Evolutionary conservation across 2,888 invertebrate species (phyloP).

Genomic region (Pristionchus maxplancki): DNA sequence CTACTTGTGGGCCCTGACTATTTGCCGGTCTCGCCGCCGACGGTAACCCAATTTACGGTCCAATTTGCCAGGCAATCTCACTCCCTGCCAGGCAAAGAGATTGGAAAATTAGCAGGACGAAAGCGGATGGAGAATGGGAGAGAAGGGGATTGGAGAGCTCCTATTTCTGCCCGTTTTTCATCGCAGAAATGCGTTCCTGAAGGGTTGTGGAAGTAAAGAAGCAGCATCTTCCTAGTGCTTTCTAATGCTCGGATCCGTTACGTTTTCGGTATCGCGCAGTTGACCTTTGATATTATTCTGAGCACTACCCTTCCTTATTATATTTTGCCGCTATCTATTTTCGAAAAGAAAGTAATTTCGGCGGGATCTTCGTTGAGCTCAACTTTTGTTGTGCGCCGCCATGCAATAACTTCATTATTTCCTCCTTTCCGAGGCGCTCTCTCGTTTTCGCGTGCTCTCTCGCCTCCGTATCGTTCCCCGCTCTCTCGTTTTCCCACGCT

Average conservation of each 20-base stretch:
- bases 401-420: slow-evolving; percentile 29
- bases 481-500: neutral
- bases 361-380: neutral
- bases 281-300: too few species aligned
- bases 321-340: neutral
- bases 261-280: too few species aligned
- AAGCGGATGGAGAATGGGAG: slow-evolving; percentile 20
- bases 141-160: neutral
- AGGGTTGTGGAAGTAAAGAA: too few species aligned
- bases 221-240: too few species aligned
- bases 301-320: neutral
- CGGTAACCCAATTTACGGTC: slow-evolving; percentile 13
- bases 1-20: too few species aligned
- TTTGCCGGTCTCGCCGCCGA: neutral
- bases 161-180: neutral
- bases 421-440: neutral
- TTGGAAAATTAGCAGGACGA: slow-evolving; percentile 37
- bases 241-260: too few species aligned
- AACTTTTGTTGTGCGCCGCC: slow-evolving; percentile 10
- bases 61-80: slow-evolving; percentile 3
- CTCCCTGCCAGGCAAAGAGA: neutral
- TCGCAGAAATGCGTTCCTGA: too few species aligned
- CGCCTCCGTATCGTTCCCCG: slow-evolving; percentile 5
- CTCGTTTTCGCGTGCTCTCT: neutral
- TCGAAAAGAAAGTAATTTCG: neutral